Base-by-base conservation (phyloP, 1,140 invertebrate genomes). In the Mya arenaria region DNA sequence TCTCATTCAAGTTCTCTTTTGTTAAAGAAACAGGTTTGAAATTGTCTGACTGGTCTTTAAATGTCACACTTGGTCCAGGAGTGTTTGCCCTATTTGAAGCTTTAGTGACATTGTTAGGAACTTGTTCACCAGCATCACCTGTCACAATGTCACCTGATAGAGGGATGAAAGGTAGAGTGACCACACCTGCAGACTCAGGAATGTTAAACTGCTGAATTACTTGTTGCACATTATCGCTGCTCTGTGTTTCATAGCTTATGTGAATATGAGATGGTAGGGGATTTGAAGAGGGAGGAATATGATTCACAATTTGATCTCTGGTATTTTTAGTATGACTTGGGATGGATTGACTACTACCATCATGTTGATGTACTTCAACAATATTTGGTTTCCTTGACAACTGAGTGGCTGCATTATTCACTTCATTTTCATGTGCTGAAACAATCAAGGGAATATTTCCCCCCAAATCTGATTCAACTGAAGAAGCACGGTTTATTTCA, bases 231-330 rank as follows among this genome's bases (percentile, higher is more conserved):
- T 15, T 52, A 19, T 48, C 32, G 28, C 48, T 4, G 4, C 48
- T 39, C 36, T 37, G 58, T 10, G 69, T 72, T 30, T 56, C n/a
- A 36, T 56, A 71, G 28, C 52, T 72, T 4, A 58, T 72, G 19
- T 72, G 69, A 58, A 72, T 72, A 32, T 72, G 69, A 3, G 69
- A 72, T 23, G 52, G 69, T 32, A 72, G n/a, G n/a, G 52, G 37
- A n/a, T 48, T n/a, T 34, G 6, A 4, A 2, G 41, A 36, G 1
- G 32, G 6, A 6, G 48, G 52, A 56, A 58, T 25, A 32, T 44
- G 58, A n/a, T 23, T 72, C 0, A 72, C 69, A n/a, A 55, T 48
- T 0, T 36, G 19, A 36, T 56, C 4, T 56, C 6, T 56, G n/a
- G n/a, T 19, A 56, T 19, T 28, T 8, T 5, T 4, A n/a, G 4